Conservation (phyloP, 92 coral and sea anemone genomes). For the Hydrozoanthus gracilis region DNA sequence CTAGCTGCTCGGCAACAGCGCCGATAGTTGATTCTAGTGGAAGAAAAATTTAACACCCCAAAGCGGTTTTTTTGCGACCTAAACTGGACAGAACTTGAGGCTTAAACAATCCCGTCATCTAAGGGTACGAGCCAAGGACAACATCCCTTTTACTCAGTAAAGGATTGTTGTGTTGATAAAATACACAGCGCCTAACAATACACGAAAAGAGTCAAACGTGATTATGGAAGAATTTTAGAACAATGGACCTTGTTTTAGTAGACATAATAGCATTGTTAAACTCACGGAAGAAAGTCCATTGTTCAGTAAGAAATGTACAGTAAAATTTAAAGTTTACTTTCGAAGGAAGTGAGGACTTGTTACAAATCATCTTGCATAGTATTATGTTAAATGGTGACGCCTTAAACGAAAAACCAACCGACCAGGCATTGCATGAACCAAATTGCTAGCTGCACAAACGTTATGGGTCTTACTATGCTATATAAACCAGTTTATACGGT, state of each 20-base stretch:
- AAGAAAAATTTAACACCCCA: too few relatives aligned
- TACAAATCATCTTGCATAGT: neutral
- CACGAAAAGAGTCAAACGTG: slow-evolving; percentile 12
- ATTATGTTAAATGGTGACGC: neutral
- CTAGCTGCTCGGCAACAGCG: too few relatives aligned
- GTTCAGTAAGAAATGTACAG: neutral
- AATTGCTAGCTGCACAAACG: neutral
- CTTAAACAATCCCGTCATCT: too few relatives aligned
- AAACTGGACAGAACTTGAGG: too few relatives aligned
- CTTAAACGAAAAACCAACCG: neutral
- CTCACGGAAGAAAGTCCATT: slow-evolving; percentile 42
- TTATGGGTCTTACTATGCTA: too few relatives aligned
- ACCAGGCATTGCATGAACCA: neutral
- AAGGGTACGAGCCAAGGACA: too few relatives aligned
- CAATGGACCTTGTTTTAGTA: slow-evolving; percentile 18
- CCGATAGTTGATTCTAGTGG: too few relatives aligned
- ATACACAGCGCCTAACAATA: slow-evolving; percentile 15
- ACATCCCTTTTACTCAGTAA: neutral
- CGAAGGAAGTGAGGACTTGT: neutral
- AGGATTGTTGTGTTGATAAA: neutral
- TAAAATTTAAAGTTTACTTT: neutral
- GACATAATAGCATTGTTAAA: slow-evolving; percentile 9
- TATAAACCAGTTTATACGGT: too few relatives aligned
- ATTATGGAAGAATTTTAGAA: slow-evolving; percentile 26
- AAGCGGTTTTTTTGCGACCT: too few relatives aligned